Evolutionary conservation across 1,140 invertebrate genomes (phyloP).

Genomic region (Streblospio benedicti): DNA sequence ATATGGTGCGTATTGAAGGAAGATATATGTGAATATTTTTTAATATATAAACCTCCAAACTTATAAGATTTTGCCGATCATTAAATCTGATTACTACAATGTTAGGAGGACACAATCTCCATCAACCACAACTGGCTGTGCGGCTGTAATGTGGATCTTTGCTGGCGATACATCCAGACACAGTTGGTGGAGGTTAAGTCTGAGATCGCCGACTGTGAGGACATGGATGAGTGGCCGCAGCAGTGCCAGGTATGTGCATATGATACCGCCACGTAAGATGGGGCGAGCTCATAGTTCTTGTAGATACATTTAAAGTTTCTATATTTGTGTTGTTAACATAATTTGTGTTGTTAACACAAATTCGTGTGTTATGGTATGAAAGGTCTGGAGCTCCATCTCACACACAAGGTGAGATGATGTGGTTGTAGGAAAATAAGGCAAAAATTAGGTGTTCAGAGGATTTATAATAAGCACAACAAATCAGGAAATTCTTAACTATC

Average conservation of each 20-base stretch:
- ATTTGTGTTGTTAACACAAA: too few relatives aligned
- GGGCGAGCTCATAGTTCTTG: background rate
- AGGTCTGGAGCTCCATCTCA: too few relatives aligned
- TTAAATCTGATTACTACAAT: too few relatives aligned
- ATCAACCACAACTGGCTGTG: slow-evolving; percentile 98
- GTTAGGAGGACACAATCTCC: slow-evolving; percentile 81
- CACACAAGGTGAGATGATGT: too few relatives aligned
- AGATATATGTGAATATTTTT: background rate
- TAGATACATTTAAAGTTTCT: too few relatives aligned
- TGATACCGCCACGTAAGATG: too few relatives aligned
- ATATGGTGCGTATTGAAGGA: background rate
- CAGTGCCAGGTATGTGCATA: slow-evolving; percentile 41
- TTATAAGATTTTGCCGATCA: background rate
- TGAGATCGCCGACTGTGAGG: slow-evolving; percentile 57
- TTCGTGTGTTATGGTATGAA: too few relatives aligned
- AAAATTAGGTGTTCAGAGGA: too few relatives aligned
- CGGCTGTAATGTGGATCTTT: slow-evolving; percentile 68
- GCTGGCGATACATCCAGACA: slow-evolving; percentile 62
- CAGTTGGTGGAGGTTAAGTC: slow-evolving; percentile 62
- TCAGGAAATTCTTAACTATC: too few relatives aligned
- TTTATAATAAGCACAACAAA: too few relatives aligned
- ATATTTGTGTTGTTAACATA: too few relatives aligned
- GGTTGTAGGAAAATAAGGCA: too few relatives aligned
- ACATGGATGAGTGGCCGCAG: slow-evolving; percentile 34
- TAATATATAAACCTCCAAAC: background rate